These are phyloP conservation scores for Epinotia demarniana DNA, from an alignment of 2,888 invertebrate genomes.

Conservation along the genomic window DNA sequence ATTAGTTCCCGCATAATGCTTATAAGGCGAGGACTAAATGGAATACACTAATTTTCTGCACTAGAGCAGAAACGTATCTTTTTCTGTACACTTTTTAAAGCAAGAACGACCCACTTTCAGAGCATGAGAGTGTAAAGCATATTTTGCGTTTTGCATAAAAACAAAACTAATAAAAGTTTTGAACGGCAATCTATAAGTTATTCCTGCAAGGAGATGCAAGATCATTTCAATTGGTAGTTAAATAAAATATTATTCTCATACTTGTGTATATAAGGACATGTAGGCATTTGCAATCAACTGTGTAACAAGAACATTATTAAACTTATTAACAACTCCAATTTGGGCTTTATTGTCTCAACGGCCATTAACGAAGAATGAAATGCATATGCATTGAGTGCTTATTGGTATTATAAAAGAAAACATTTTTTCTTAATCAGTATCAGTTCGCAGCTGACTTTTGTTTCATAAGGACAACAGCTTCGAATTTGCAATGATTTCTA, in stretches of 20 bases:
- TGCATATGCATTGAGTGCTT: constrained; percentile 51
- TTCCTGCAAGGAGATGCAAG: no score
- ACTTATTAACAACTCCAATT: constrained; percentile 18
- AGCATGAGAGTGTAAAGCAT: no score
- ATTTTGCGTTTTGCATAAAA: no score
- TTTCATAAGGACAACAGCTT: constrained; percentile 26
- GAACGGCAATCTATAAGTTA: no score
- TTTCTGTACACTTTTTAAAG: no score
- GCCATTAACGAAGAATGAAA: constrained; percentile 45
- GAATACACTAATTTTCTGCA: no score
- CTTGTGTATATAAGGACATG: not conserved
- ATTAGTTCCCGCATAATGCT: no score
- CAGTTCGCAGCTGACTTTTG: constrained; percentile 48
- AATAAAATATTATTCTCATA: not conserved
- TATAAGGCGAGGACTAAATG: no score
- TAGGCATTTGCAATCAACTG: not conserved
- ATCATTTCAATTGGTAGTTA: no score
- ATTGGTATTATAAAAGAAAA: constrained; percentile 51
- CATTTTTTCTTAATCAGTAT: constrained; percentile 48
- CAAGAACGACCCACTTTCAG: no score
- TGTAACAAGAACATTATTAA: not conserved
- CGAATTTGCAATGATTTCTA: constrained; percentile 6
- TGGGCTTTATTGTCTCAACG: constrained; percentile 10
- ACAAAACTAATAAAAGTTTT: no score
- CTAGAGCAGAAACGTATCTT: no score